Base-by-base conservation (phyloP, 1,140 invertebrate species). In the Lordiphosa stackelbergi region DNA sequence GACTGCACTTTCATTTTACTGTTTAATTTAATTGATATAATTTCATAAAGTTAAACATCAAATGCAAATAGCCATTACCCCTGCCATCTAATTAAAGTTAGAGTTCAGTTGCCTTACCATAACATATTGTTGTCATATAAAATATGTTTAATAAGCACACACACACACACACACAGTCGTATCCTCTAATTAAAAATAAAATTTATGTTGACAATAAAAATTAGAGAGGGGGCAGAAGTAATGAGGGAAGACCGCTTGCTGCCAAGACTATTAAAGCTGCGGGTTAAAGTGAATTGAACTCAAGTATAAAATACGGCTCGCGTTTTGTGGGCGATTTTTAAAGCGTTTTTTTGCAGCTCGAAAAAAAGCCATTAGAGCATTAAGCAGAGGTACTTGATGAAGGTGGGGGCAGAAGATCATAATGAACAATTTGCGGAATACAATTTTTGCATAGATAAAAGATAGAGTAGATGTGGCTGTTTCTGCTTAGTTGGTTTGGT, bases 401-500 rank as follows among this genome's bases (percentile, higher is more conserved):
- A 6, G 13, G 22, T 47, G 10, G n/a, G 43, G 49, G 53, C 2
- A 34, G 22, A 24, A 24, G 22, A 24, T 12, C 28, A 22, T n/a
- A 24, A 24, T 34, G 36, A 57, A 52, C 53, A 53, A 61, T 38
- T 31, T 22, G 10, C 3, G 13, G 34, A 10, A 31, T 35, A 49
- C 13, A 49, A 48, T 62, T 73, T 78, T 79, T 79, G 70, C 75
- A 81, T 75, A 79, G 75, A 81, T 81, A 79, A 66, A 66, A 66
- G 54, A 53, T 66, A 59, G 36, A 38, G 37, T 40, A 52, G 3
- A 40, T 45, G 59, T 55, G 41, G 51, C 12, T 51, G 42, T 46
- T 28, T 31, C 28, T 31, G 28, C 13, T 28, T 41, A 45, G 42
- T 45, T 24, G 24, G 42, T 45, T 11, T 43, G 3, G 37, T 40